phyloP scores from a whole-genome alignment of 1,140 invertebrate species.

The Danaus plexippus region DNA sequence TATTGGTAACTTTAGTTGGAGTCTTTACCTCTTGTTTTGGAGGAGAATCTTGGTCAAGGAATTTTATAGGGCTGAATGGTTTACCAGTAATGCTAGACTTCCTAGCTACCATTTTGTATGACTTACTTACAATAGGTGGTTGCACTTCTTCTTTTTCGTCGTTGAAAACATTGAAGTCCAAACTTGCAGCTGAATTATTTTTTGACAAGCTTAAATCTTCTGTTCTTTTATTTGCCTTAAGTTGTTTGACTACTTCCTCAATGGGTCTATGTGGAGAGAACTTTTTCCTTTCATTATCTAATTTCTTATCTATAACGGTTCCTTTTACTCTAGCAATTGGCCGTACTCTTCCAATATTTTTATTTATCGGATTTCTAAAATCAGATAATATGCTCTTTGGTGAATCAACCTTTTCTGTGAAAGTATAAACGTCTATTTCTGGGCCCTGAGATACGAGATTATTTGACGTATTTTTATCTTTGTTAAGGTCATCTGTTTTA shows the following conservation, averaged over 20 bases:
- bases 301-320: slow-evolving; percentile 66
- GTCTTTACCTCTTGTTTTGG: slow-evolving; percentile 36
- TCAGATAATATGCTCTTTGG: slow-evolving; percentile 64
- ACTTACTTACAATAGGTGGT: slow-evolving; percentile 63
- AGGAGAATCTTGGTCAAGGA: slow-evolving; percentile 46
- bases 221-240: slow-evolving; percentile 57
- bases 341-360: slow-evolving; percentile 61
- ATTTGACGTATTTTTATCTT: slow-evolving; percentile 47
- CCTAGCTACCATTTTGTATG: slow-evolving; percentile 65
- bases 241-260: slow-evolving; percentile 64
- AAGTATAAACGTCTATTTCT: slow-evolving; percentile 64
- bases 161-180: slow-evolving; percentile 21
- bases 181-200: slow-evolving; percentile 19
- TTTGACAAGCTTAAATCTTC: slow-evolving; percentile 42
- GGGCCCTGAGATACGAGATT: slow-evolving; percentile 54
- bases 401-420: slow-evolving; percentile 65
- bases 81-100: slow-evolving; percentile 65
- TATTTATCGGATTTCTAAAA: slow-evolving; percentile 56
- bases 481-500: slow-evolving; percentile 48
- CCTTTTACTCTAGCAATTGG: slow-evolving; percentile 70
- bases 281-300: slow-evolving; percentile 62
- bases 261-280: slow-evolving; percentile 64
- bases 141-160: slow-evolving; percentile 41
- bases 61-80: slow-evolving; percentile 61
- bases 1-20: slow-evolving; percentile 20